Percentiles rank a stretch among this genome's conserved stretches.
Evolutionary conservation across 2,113 vertebrate genomes (phyloP).

Genomic region (Nansenia antarctica): DNA sequence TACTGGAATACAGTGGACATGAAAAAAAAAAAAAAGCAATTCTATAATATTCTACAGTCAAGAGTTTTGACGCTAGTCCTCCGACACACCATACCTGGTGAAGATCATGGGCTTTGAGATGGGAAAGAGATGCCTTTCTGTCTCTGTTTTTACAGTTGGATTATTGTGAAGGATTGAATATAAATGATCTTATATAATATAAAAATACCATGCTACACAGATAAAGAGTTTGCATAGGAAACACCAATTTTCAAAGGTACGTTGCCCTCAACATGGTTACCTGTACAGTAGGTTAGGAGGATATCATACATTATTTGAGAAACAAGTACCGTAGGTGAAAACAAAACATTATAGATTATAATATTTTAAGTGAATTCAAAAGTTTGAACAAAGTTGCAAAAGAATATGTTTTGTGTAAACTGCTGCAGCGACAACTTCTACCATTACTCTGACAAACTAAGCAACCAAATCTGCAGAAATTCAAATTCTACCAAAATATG

Average conservation of each 20-base stretch:
- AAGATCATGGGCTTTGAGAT: slow-evolving; percentile 7
- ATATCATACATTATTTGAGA: neutral
- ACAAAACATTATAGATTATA: too few species aligned
- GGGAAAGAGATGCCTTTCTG: slow-evolving; percentile 20
- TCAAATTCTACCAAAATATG: neutral
- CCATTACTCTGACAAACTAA: neutral
- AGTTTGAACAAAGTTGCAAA: neutral
- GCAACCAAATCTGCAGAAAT: neutral
- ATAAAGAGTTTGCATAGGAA: too few species aligned
- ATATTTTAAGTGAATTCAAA: neutral
- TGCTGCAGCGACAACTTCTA: neutral
- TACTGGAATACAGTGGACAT: neutral
- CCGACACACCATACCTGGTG: slow-evolving; percentile 19
- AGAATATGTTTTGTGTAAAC: too few species aligned
- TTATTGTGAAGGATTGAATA: neutral
- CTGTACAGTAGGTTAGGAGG: neutral
- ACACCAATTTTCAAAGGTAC: neutral
- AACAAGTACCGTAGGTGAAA: neutral
- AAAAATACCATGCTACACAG: too few species aligned
- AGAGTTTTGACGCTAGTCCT: too few species aligned
- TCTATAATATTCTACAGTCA: too few species aligned
- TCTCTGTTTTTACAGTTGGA: neutral
- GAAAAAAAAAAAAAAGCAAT: neutral
- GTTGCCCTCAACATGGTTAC: neutral
- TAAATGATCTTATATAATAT: too few species aligned